Evolutionary conservation across 2,113 vertebrate species (phyloP), one percentile per base, ranked within the genome.

Genomic region (Macquaria ambigua): DNA sequence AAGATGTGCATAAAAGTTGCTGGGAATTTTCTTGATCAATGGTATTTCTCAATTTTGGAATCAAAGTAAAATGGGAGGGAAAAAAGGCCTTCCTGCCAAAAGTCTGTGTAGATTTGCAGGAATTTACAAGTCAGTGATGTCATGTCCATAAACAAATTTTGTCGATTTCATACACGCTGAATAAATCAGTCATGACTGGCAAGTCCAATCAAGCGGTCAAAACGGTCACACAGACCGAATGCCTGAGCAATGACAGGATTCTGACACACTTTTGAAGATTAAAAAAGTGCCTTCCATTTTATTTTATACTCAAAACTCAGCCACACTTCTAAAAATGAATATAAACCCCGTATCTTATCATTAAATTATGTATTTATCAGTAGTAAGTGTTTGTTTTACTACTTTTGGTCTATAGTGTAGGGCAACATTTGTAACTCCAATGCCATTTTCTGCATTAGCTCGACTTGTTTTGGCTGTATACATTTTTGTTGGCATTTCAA

Each of bases 41-140:
- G 69, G n/a, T 59, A 74, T 71, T 70, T 79, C 31, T 61, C 21
- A 23, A 55, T 52, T 61, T 46, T 68, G 50, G n/a, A 76, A 62
- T 68, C 48, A 70, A 46, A 64, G 20, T 25, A 31, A 74, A 74
- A 34, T 43, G 31, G 50, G 46, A 50, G 34, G 37, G 62, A 21
- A 79, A 64, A 58, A 48, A 58, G 31, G 20, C 34, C 10, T 71
- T 12, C 0, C 55, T 74, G 66, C 52, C 77, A 78, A 71, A 72
- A 14, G 37, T 61, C 41, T 67, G 55, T 52, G 76, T 77, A 88
- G 69, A 53, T 74, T 56, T 28, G n/a, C 52, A 89, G 79, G 87
- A 89, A 91, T 93, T 93, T 90, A 92, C 84, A 62, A 90, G 83
- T 55, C 50, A 46, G 71, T 87, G 85, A 90, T 88, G 90, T 90